Evolutionary conservation across 2,797 vertebrate species (phyloP), one percentile per base, ranked within the genome.

Genomic region (Gymnocypris eckloni): DNA sequence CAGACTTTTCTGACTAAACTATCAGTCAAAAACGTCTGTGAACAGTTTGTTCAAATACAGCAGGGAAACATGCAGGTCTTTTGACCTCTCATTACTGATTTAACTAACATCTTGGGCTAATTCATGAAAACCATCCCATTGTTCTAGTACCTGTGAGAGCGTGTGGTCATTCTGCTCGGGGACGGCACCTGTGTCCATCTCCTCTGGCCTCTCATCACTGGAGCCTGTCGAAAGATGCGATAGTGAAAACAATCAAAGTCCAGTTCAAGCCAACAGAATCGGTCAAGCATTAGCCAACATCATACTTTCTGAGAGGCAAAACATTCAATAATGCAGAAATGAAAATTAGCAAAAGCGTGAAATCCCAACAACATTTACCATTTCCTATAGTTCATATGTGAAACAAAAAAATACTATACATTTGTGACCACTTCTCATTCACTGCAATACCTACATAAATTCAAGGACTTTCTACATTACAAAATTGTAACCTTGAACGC

Each of bases 91-190:
- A 6, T 81, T 52, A 28, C 37, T 25, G 8, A 37, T 15, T 45
- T 48, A 8, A 25, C 28, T 6, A 15, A 13, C n/a, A 25, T 41
- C 66, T 25, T 20, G 33, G 61, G 71, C 25, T 39, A 41, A 86
- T 43, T 37, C 66, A 72, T 22, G 1, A 20, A 52, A 52, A 72
- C 56, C 48, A 37, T 4, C n/a, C 10, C 25, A 20, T 3, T 39
- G 22, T 45, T 52, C n/a, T 59, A 41, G 43, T 93, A 96, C 95
- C 95, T 94, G 94, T 79, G 91, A 90, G 85, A 94, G 81, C 78
- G 81, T 50, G 70, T 90, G 86, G 75, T 93, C 88, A 2, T 41
- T 89, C 64, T 83, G 90, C 87, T 94, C 91, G 89, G 87, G 82
- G 82, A 86, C 88, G 39, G 85, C 85, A 2, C 89, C 89, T 28